Base-by-base conservation (phyloP, 1,140 invertebrate genomes). In the Cepaea nemoralis region DNA sequence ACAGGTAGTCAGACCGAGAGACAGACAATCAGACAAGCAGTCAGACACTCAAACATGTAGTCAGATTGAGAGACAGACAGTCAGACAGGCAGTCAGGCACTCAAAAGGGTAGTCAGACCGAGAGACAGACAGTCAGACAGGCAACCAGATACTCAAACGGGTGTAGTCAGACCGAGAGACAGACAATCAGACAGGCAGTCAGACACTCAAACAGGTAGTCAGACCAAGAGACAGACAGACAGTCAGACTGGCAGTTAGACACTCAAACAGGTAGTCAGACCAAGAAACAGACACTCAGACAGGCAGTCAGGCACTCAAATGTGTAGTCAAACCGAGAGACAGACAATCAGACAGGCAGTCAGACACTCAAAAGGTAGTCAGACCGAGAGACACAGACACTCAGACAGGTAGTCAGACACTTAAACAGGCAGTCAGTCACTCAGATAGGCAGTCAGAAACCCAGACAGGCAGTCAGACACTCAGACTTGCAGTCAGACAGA, bases 181-280 rank as follows among this genome's bases (percentile, higher is more conserved):
- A 55, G 50, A n/a, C n/a, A n/a, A n/a, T n/a, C n/a, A n/a, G n/a
- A n/a, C n/a, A n/a, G n/a, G n/a, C n/a, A n/a, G n/a, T n/a, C n/a
- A n/a, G n/a, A n/a, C n/a, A n/a, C n/a, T n/a, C n/a, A n/a, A n/a
- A n/a, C n/a, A n/a, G n/a, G n/a, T n/a, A n/a, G n/a, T n/a, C n/a
- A n/a, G n/a, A n/a, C n/a, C n/a, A n/a, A n/a, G n/a, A n/a, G n/a
- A 55, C 50, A 55, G 50, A 55, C 50, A 55, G 50, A 55, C 50
- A 55, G 50, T 16, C 50, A 55, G 50, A 55, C 50, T 16, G 50
- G n/a, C 50, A 55, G 50, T 16, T n/a, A 55, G 50, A 55, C 50
- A 55, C 14, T 16, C 50, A 55, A n/a, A 55, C 50, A 55, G 50
- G n/a, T n/a, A 55, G 50, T 16, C 50, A 55, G 50, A 55, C 50